Evolutionary conservation across 64 coral and sea anemone genomes (phyloP).

Genomic region (Pachyseris speciosa): DNA sequence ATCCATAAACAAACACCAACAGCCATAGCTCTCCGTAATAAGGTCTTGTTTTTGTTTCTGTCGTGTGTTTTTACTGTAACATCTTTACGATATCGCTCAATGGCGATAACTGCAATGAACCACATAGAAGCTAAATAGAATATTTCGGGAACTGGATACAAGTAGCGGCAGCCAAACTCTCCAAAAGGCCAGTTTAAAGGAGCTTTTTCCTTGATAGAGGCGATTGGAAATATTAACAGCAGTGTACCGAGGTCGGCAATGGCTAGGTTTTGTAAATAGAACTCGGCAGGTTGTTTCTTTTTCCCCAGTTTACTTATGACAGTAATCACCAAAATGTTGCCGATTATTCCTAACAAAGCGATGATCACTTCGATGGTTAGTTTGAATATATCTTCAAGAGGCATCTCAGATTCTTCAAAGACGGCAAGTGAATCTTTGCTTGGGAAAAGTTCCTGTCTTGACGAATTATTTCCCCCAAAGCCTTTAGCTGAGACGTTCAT

Average conservation of each 20-base stretch:
- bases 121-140: conserved; percentile 62
- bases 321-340: conserved; percentile 35
- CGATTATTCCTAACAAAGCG: conserved; percentile 39
- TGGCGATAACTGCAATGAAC: conserved; percentile 54
- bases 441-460: background rate
- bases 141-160: conserved; percentile 56
- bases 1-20: conserved; percentile 14
- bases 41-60: background rate
- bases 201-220: conserved; percentile 13
- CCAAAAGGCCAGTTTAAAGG: conserved; percentile 58
- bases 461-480: too few species aligned
- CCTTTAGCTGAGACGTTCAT: too few species aligned
- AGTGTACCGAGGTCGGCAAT: conserved; percentile 61
- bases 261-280: conserved; percentile 51
- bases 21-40: background rate
- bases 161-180: conserved; percentile 48
- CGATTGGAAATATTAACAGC: conserved; percentile 37
- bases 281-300: conserved; percentile 14
- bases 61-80: background rate
- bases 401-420: background rate
- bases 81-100: conserved; percentile 49
- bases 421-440: background rate
- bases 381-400: background rate
- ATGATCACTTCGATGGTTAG: background rate
- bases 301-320: conserved; percentile 1